Percentiles rank a stretch among this genome's conserved stretches.
These are phyloP conservation scores for Drosophila mettleri DNA, from an alignment of 2,888 invertebrate genomes.

Conservation along the genomic window DNA sequence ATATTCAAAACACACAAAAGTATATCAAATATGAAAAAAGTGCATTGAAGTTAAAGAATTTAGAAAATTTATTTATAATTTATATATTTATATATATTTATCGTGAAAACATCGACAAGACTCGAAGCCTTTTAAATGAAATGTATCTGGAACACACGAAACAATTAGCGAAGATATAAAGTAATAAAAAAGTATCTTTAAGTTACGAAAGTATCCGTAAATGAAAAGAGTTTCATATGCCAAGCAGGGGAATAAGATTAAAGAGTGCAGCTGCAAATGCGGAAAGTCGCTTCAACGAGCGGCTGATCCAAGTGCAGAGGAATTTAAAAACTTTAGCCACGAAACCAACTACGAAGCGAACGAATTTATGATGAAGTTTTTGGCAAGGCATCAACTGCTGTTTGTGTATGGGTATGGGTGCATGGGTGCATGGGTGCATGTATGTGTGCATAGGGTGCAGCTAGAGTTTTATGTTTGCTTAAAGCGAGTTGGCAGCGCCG, in stretches of 20 bases:
- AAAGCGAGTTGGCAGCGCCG: slow-evolving; percentile 51
- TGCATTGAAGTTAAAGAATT: no score
- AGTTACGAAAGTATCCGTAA: not conserved
- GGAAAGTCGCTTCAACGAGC: not conserved
- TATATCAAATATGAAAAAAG: no score
- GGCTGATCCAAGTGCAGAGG: not conserved
- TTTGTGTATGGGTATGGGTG: not conserved
- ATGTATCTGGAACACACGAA: not conserved
- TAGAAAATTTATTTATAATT: not conserved
- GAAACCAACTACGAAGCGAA: slow-evolving; percentile 4
- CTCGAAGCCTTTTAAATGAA: not conserved
- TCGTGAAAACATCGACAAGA: not conserved
- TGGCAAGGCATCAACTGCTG: slow-evolving; percentile 24
- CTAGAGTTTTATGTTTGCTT: slow-evolving; percentile 16
- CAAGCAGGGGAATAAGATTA: not conserved
- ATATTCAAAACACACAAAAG: no score
- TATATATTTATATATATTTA: not conserved
- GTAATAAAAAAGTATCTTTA: not conserved
- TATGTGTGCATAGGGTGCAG: slow-evolving; percentile 2
- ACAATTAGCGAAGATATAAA: not conserved
- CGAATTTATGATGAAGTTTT: slow-evolving; percentile 27
- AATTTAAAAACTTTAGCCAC: slow-evolving; percentile 7
- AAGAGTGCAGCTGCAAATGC: not conserved
- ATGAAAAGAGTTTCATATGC: not conserved
- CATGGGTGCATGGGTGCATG: not conserved